A percentile compares a stretch with the other conserved stretches of the same genome.
Evolutionary conservation across 2,113 vertebrate species (phyloP).

Genomic region (Sylvia atricapilla): DNA sequence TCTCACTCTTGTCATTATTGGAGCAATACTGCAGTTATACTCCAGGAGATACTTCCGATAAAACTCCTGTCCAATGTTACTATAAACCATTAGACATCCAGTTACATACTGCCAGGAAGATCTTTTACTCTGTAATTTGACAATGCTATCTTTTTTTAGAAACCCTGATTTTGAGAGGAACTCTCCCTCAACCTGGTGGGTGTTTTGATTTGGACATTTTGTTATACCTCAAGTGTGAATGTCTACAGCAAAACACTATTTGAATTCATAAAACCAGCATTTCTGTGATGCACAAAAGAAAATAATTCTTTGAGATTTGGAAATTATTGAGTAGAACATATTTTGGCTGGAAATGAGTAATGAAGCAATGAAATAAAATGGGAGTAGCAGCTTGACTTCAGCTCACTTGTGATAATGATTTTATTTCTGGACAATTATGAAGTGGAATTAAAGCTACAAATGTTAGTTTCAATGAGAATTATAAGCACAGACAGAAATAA

Average conservation of each 20-base stretch:
- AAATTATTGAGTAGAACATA: neutral
- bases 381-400: neutral
- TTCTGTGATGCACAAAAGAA: neutral
- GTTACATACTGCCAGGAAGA: neutral
- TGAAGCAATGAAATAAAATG: neutral
- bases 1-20: neutral
- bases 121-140: neutral
- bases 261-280: neutral
- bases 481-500: neutral
- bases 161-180: neutral
- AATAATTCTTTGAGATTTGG: neutral
- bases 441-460: neutral
- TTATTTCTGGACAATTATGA: neutral
- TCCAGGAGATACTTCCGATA: neutral
- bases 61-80: neutral
- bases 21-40: neutral
- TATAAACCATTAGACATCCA: neutral
- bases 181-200: neutral
- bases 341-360: neutral
- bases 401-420: neutral
- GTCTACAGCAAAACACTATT: neutral
- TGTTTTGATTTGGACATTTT: neutral
- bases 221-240: neutral
- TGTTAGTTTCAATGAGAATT: neutral
- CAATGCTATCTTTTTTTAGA: neutral